Evolutionary conservation across 2,113 vertebrate genomes (phyloP), one percentile per base, ranked within the genome.

Genomic region (Macrotis lagotis): DNA sequence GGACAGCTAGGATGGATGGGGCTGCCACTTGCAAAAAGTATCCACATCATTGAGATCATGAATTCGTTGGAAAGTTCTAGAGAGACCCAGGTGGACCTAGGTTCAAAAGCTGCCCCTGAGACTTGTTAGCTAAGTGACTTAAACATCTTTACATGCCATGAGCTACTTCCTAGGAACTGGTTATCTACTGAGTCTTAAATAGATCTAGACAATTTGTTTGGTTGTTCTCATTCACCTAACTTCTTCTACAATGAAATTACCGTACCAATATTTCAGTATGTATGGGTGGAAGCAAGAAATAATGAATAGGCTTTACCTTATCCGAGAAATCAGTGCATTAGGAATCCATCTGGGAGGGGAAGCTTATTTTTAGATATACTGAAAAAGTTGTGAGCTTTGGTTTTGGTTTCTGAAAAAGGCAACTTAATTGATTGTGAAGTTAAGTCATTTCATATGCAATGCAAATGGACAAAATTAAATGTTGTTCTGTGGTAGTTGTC

Each of bases 391-490:
- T 51, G 1, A 83, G 89, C 50, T 26, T 25, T 55, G 74, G 9
- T 93, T 93, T 92, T 91, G n/a, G 44, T 44, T 83, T 83, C 44
- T 44, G 66, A 44, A 83, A 44, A 90, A 74, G 14, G 83, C 55
- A 31, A 24, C 92, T 92, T 88, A 90, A 31, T 91, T 92, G 48
- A n/a, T 16, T 37, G 31, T 66, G 59, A 66, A 66, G 59, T 49
- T 25, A 92, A 83, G 52, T 95, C 22, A 55, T 8, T 94, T 93
- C 91, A 91, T 3, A 28, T n/a, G 48, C n/a, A 88, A 37, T 83
- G 83, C 89, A 37, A 7, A 53, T 93, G 51, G 91, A 90, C 93
- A 96, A 28, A 95, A 49, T 53, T 93, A 53, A 96, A 92, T 94
- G 50, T 52, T 50, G 5, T 19, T 91, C 90, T 96, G 88, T 93